Evolutionary conservation across 2,888 invertebrate species (phyloP).

Genomic region (Apomyelois bistriatella): DNA sequence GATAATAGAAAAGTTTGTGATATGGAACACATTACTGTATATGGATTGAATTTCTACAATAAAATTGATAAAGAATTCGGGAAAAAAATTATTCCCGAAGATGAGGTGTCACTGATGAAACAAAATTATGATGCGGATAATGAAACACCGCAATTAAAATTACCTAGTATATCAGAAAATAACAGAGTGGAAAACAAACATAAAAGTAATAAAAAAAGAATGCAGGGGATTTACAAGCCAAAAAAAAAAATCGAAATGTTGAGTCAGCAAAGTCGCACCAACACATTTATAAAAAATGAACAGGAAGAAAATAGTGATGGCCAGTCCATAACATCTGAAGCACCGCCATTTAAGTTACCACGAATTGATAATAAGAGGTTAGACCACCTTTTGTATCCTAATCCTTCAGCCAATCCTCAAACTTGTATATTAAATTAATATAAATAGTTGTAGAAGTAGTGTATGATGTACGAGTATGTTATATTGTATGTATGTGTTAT

Average conservation of each 20-base stretch:
- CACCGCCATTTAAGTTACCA: constrained; percentile 67
- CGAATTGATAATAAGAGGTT: constrained; percentile 69
- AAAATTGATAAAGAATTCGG: too few relatives aligned
- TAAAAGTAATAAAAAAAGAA: constrained; percentile 42
- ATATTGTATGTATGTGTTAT: too few relatives aligned
- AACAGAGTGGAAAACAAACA: constrained; percentile 46
- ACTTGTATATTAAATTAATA: background rate
- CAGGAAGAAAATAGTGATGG: constrained; percentile 50
- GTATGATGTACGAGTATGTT: too few relatives aligned
- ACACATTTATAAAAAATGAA: constrained; percentile 55
- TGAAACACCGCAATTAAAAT: constrained; percentile 33
- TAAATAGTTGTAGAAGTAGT: too few relatives aligned
- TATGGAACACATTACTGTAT: constrained; percentile 68
- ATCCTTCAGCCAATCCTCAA: background rate
- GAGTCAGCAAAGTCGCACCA: constrained; percentile 46
- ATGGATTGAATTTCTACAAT: constrained; percentile 53
- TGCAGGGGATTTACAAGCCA: constrained; percentile 47
- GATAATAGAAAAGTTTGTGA: constrained; percentile 45
- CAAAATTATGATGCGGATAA: background rate
- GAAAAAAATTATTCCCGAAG: constrained; percentile 16
- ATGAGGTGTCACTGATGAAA: constrained; percentile 15
- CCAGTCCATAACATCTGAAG: constrained; percentile 54
- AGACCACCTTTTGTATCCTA: constrained; percentile 32
- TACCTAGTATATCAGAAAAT: constrained; percentile 58
- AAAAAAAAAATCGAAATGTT: constrained; percentile 52